Evolutionary conservation across 2,113 vertebrate species (phyloP).

Genomic region (Chionis minor): DNA sequence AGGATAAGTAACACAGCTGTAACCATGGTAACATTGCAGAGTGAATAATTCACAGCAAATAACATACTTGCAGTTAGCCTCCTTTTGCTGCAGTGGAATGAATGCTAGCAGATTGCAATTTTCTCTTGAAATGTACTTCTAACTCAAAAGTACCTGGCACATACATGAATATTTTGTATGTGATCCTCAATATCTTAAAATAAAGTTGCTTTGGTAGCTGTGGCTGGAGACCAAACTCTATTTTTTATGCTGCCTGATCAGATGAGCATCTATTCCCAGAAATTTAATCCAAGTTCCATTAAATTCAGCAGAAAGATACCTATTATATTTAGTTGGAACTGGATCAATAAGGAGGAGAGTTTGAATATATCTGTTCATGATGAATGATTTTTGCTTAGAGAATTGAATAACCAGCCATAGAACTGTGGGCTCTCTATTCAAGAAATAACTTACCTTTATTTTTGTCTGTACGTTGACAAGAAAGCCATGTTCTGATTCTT

Average conservation of each 20-base stretch:
- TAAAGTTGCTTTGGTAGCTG: not conserved
- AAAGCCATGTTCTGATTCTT: not conserved
- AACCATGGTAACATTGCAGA: conserved; percentile 46
- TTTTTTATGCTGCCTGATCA: not conserved
- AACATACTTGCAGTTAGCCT: conserved; percentile 18
- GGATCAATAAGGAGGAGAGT: not conserved
- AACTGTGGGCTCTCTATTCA: not conserved
- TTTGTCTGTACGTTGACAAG: not conserved
- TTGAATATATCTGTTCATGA: not conserved
- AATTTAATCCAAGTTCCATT: not conserved
- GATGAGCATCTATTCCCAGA: not conserved
- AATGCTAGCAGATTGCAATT: not conserved
- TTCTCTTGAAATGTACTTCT: not conserved
- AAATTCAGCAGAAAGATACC: not conserved
- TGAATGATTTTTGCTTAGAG: not conserved
- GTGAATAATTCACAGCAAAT: conserved; percentile 50
- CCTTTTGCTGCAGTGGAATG: conserved; percentile 25
- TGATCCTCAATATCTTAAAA: not conserved
- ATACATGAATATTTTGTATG: not conserved
- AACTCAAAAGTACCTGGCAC: not conserved
- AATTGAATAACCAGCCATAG: not conserved
- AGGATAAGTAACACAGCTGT: conserved; percentile 33
- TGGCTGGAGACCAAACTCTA: not conserved
- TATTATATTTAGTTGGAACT: not conserved
- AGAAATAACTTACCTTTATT: not conserved